Evolutionary conservation across 2,888 invertebrate species (phyloP), one percentile per base, ranked within the genome.

Genomic region (Cryptosula pallasiana): DNA sequence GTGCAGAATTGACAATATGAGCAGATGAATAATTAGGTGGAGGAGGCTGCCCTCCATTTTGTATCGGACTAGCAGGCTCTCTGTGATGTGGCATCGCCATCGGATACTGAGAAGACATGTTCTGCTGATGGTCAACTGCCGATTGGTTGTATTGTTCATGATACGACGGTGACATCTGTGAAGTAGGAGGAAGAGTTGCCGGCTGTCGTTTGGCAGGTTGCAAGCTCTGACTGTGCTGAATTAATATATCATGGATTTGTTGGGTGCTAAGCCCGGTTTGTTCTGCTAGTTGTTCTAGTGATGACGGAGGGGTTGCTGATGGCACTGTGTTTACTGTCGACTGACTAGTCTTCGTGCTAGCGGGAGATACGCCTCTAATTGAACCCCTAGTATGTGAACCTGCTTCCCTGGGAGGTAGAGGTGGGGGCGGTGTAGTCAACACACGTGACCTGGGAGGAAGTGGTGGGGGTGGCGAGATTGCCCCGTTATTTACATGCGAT

Each of bases 391-490:
- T 20, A 5, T 45, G 45, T 45, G 45, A 45, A 20, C 5, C 20
- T 13, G 45, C 45, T 45, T 71, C 35, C n/a, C 55, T 20, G 3
- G 57, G 71, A 27, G 57, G 71, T 57, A 55, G 57, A 9, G 57
- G 71, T n/a, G 55, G 57, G 27, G 57, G 71, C 3, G 70, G 70
- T 29, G 70, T 70, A 36, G 70, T 23, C 5, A 54, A 23, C 9
- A 32, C 23, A 35, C 45, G 35, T n/a, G 55, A n/a, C 32, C 63
- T 74, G 35, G 35, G 35, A 29, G 73, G 45, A 29, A 36, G 58
- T 54, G 69, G 45, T 1, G 73, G 63, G n/a, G 72, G 55, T 1
- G 69, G 72, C 23, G 70, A 54, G 2, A 36, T 32, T 9, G 70
- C 29, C 3, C n/a, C 70, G 36, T 54, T 36, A 45, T 63, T 27